Evolutionary conservation across 30 jellyfish, hydroid and myxozoan species (phyloP).

Genomic region (Catostylus mosaicus): DNA sequence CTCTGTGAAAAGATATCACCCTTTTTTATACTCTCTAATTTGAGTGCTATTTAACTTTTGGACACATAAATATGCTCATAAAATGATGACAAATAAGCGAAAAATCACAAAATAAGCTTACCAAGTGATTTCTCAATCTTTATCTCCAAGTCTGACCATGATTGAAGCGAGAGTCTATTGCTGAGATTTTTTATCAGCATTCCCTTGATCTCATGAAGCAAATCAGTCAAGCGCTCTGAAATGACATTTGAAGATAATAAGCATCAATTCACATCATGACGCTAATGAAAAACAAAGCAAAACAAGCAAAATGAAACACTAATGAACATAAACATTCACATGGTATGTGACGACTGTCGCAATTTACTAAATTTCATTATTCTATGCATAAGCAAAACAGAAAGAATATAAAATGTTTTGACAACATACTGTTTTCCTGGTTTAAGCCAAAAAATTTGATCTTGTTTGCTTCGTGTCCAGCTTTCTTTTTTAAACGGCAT

Average conservation of each 20-base stretch:
- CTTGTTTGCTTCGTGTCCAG: slow-evolving; percentile 90
- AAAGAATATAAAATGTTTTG: not conserved
- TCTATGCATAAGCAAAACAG: not conserved
- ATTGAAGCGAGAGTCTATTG: slow-evolving; percentile 2
- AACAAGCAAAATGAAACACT: not conserved
- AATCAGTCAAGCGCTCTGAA: slow-evolving; percentile 63
- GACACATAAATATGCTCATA: no score
- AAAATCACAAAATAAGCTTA: not conserved
- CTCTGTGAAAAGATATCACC: no score
- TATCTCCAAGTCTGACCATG: slow-evolving; percentile 18
- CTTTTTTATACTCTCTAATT: no score
- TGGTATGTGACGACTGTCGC: no score
- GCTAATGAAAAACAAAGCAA: not conserved
- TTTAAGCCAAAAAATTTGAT: slow-evolving; percentile 79
- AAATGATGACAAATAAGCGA: no score
- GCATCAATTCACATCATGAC: not conserved
- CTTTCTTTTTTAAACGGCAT: slow-evolving; percentile 89
- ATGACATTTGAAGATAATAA: no score
- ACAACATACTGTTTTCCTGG: slow-evolving; percentile 74
- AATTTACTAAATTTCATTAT: no score
- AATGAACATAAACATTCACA: no score
- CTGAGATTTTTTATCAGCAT: slow-evolving; percentile 11
- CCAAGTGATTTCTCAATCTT: slow-evolving; percentile 36
- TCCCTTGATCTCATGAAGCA: slow-evolving; percentile 38
- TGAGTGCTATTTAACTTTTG: no score